Evolutionary conservation across 1,140 invertebrate species (phyloP).

Genomic region (Tribolium castaneum): DNA sequence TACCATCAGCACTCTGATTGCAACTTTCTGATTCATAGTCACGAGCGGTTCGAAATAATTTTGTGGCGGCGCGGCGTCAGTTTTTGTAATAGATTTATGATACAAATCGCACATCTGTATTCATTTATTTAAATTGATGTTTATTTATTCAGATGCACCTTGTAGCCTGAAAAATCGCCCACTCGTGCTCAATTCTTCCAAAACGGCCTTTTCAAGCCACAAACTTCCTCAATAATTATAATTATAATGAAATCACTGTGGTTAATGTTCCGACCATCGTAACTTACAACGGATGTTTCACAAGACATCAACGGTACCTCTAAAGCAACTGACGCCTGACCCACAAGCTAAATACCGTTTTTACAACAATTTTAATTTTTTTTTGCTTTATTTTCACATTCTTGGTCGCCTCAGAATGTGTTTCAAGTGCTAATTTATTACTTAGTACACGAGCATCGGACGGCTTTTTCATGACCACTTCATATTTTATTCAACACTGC

Average conservation of each 20-base stretch:
- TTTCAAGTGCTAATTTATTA: not conserved
- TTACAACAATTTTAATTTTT: constrained; percentile 20
- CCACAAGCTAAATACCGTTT: constrained; percentile 31
- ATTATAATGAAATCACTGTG: not conserved
- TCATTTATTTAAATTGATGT: constrained; percentile 51
- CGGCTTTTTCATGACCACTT: constrained; percentile 8
- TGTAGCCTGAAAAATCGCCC: constrained; percentile 29
- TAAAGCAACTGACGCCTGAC: constrained; percentile 34
- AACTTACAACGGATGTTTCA: not conserved
- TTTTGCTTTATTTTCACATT: not conserved
- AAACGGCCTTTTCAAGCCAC: not conserved
- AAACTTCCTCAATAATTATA: not conserved
- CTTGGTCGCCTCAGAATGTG: not conserved
- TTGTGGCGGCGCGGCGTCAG: not conserved
- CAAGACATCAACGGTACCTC: constrained; percentile 2
- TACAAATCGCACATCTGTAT: too few relatives aligned
- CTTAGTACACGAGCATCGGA: too few relatives aligned
- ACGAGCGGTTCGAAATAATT: not conserved
- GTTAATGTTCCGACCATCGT: not conserved
- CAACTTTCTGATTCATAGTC: not conserved
- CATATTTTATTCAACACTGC: constrained; percentile 10
- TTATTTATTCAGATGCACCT: too few relatives aligned
- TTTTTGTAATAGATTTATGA: constrained; percentile 42
- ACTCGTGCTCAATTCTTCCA: not conserved
- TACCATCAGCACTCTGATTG: not conserved